Evolutionary conservation across 2,888 invertebrate species (phyloP).

Genomic region (Stratiomys singularior): DNA sequence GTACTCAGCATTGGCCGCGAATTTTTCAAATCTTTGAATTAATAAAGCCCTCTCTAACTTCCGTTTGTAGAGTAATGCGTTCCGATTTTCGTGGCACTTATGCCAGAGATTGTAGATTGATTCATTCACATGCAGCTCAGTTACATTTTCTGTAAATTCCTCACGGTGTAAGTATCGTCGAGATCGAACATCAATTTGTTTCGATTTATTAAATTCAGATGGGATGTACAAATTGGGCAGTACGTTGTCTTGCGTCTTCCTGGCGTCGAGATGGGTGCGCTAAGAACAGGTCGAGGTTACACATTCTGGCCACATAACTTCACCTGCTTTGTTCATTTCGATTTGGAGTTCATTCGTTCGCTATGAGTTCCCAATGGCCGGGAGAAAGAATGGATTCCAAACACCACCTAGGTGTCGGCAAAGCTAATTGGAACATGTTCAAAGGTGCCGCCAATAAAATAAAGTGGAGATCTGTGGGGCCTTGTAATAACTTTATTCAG

Average conservation of each 20-base stretch:
- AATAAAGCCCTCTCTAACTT: neutral
- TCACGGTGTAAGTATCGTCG: neutral
- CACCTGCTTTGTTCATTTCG: slow-evolving; percentile 21
- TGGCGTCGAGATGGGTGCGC: neutral
- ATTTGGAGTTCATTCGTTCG: slow-evolving; percentile 17
- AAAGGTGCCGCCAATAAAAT: slow-evolving; percentile 57
- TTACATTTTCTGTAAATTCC: neutral
- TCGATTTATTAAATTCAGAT: slow-evolving; percentile 36
- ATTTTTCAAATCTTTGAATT: too few species aligned
- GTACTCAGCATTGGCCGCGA: too few species aligned
- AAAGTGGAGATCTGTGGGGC: slow-evolving; percentile 55
- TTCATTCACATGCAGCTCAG: neutral
- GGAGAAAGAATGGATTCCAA: slow-evolving; percentile 16
- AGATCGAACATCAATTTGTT: slow-evolving; percentile 30
- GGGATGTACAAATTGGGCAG: neutral
- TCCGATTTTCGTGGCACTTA: neutral
- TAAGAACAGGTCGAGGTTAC: neutral
- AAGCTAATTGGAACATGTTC: slow-evolving; percentile 58
- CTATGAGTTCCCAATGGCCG: slow-evolving; percentile 30
- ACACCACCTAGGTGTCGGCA: slow-evolving; percentile 52
- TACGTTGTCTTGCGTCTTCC: neutral
- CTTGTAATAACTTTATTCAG: slow-evolving; percentile 56
- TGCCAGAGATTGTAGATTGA: neutral
- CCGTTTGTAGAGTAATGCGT: neutral
- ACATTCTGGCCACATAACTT: slow-evolving; percentile 5